Conservation (phyloP, 2,797 vertebrate genomes). For the Myripristis murdjan region DNA sequence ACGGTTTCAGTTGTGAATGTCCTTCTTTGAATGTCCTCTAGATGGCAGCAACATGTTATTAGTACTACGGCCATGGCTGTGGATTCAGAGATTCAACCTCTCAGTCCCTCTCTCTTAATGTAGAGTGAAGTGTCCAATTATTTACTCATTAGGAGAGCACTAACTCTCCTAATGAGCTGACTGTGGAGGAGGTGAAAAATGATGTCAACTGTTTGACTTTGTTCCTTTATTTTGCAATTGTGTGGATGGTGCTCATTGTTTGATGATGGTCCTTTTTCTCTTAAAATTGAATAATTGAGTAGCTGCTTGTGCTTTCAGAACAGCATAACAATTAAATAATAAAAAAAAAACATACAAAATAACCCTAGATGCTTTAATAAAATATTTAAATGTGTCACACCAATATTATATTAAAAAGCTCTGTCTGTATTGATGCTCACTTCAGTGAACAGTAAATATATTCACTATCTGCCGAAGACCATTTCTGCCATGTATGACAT, state of each 20-base stretch:
- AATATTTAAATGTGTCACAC: neutral
- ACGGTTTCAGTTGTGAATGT: neutral
- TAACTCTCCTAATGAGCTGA: neutral
- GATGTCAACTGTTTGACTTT: neutral
- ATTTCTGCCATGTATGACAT: neutral
- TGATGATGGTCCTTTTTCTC: neutral
- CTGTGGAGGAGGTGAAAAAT: neutral
- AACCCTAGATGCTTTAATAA: neutral
- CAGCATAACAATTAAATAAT: neutral
- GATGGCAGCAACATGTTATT: constrained; percentile 59
- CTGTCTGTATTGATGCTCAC: neutral
- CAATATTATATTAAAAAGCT: neutral
- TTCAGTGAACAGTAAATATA: neutral
- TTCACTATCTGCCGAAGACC: neutral
- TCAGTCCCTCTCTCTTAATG: neutral
- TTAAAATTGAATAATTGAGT: neutral
- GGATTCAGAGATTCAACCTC: neutral
- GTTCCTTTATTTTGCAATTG: neutral
- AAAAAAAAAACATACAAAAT: neutral
- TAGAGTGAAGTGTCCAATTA: too few species aligned
- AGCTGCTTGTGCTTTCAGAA: neutral
- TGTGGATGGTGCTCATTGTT: neutral
- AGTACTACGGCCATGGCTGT: neutral
- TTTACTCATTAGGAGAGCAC: neutral
- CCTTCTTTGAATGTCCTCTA: constrained; percentile 43